Evolutionary conservation across 1,140 invertebrate species (phyloP).

Genomic region (Pachypeltis micranthus): DNA sequence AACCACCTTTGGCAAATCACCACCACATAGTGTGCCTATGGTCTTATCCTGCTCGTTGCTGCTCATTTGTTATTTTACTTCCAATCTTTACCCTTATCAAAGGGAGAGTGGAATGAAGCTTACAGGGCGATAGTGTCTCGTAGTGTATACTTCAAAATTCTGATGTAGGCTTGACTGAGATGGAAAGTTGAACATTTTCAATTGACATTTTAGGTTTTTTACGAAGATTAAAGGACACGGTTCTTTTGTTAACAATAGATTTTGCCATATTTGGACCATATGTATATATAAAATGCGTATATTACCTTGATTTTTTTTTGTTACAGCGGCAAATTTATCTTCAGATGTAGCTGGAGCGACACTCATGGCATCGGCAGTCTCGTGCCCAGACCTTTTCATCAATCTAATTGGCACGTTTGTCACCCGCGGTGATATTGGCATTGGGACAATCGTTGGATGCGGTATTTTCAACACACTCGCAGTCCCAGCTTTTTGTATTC

Average conservation of each 20-base stretch:
- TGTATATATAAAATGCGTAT: not conserved
- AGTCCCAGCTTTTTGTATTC: slow-evolving; percentile 50
- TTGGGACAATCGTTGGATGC: slow-evolving; percentile 54
- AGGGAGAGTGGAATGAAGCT: too few relatives aligned
- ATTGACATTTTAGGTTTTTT: too few relatives aligned
- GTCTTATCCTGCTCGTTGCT: too few relatives aligned
- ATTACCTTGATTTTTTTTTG: not conserved
- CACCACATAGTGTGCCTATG: too few relatives aligned
- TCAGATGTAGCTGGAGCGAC: slow-evolving; percentile 40
- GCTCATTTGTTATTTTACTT: too few relatives aligned
- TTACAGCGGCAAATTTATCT: slow-evolving; percentile 24
- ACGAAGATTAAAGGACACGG: not conserved
- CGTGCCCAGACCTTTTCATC: slow-evolving; percentile 47
- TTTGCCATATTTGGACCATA: not conserved
- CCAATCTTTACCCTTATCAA: too few relatives aligned
- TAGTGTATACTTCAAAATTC: too few relatives aligned
- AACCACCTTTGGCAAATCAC: too few relatives aligned
- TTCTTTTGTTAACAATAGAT: not conserved
- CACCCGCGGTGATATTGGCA: slow-evolving; percentile 46
- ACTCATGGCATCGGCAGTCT: slow-evolving; percentile 51
- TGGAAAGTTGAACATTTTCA: too few relatives aligned
- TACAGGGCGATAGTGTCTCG: too few relatives aligned
- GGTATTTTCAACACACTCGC: slow-evolving; percentile 58
- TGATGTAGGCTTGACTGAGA: too few relatives aligned
- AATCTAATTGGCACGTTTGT: slow-evolving; percentile 44